Conservation (phyloP, 64 coral and sea anemone species). For the Anthopleura sola region DNA sequence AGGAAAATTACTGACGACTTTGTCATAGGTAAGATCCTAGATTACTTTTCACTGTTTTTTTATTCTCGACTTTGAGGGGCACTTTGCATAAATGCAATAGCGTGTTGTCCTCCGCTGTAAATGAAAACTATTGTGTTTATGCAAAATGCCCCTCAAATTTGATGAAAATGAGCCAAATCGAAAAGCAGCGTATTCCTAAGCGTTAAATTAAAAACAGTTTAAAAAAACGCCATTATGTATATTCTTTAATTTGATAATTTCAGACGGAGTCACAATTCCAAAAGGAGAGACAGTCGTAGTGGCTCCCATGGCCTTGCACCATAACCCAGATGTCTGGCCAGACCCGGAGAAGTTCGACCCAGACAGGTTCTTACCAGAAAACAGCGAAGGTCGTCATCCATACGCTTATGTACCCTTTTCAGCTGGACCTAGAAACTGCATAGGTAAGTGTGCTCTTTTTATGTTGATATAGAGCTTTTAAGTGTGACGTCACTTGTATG, state of each 20-base stretch:
- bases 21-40: neutral
- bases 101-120: too few relatives aligned
- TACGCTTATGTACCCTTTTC: slow-evolving; percentile 54
- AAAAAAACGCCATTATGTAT: neutral
- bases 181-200: too few relatives aligned
- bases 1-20: slow-evolving; percentile 39
- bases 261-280: slow-evolving; percentile 12
- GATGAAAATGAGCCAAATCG: too few relatives aligned
- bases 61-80: too few relatives aligned
- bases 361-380: slow-evolving; percentile 44
- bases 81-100: too few relatives aligned
- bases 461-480: too few relatives aligned
- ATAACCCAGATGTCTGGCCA: slow-evolving; percentile 45
- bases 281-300: slow-evolving; percentile 30
- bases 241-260: neutral
- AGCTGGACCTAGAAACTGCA: slow-evolving; percentile 55
- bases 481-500: too few relatives aligned
- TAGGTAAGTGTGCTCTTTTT: slow-evolving; percentile 19
- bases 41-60: too few relatives aligned
- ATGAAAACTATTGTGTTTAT: too few relatives aligned
- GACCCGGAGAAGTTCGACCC: slow-evolving; percentile 33
- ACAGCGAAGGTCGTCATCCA: slow-evolving; percentile 45
- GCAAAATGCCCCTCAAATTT: too few relatives aligned
- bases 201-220: too few relatives aligned
- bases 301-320: slow-evolving; percentile 22